Evolutionary conservation across 2,797 vertebrate species (phyloP).

Genomic region (Crax fasciolata): DNA sequence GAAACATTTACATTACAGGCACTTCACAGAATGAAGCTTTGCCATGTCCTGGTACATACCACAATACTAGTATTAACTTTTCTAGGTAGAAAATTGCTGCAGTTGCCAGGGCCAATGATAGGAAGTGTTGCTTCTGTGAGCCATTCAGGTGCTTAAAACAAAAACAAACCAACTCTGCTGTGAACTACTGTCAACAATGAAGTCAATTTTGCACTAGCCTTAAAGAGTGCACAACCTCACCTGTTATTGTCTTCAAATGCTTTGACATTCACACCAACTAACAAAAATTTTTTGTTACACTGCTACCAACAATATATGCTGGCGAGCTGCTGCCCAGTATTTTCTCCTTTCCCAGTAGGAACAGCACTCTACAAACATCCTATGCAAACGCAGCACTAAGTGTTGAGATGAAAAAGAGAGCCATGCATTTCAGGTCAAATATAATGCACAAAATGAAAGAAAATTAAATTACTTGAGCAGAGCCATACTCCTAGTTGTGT

Average conservation of each 20-base stretch:
- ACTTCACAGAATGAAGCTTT: not conserved
- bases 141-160: not conserved
- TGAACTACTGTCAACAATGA: not conserved
- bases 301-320: not conserved
- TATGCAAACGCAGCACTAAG: not conserved
- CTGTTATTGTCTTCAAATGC: not conserved
- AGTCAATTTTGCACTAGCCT: not conserved
- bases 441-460: not conserved
- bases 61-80: not conserved
- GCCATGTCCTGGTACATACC: not conserved
- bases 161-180: not conserved
- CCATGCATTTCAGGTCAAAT: not conserved
- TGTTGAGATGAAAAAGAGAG: not conserved
- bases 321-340: not conserved
- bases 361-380: not conserved
- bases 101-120: not conserved
- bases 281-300: not conserved
- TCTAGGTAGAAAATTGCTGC: not conserved
- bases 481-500: not conserved
- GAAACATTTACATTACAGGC: not conserved
- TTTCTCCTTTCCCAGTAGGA: not conserved
- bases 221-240: not conserved
- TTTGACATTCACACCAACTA: not conserved
- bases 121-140: not conserved
- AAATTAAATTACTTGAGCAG: not conserved